Evolutionary conservation across 2,888 invertebrate genomes (phyloP).

Genomic region (Aromia moschata): DNA sequence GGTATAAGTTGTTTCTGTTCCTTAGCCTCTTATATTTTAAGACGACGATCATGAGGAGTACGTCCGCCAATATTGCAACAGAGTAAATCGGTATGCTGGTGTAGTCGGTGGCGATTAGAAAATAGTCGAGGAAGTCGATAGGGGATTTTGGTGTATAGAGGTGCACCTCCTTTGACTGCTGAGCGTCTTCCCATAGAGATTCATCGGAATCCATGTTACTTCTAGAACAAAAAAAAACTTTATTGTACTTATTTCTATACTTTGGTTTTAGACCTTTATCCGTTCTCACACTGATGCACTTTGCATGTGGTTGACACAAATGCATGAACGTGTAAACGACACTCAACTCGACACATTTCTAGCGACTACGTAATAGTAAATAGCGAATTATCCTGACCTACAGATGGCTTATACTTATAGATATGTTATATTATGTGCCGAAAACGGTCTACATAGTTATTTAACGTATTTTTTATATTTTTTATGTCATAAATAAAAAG

Average conservation of each 20-base stretch:
- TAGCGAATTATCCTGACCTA: background rate
- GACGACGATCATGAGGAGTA: slow-evolving; percentile 27
- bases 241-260: too few species aligned
- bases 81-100: slow-evolving; percentile 32
- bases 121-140: slow-evolving; percentile 28
- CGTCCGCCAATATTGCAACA: slow-evolving; percentile 24
- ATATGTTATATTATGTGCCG: background rate
- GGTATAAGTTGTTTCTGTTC: slow-evolving; percentile 32
- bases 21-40: slow-evolving; percentile 34
- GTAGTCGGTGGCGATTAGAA: slow-evolving; percentile 31
- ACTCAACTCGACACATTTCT: background rate
- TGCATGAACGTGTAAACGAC: background rate
- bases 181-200: slow-evolving; percentile 31
- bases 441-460: background rate
- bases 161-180: too few species aligned
- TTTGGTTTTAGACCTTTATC: too few species aligned
- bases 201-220: slow-evolving; percentile 14
- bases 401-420: background rate
- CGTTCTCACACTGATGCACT: too few species aligned
- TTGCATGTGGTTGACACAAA: background rate
- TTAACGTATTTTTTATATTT: too few species aligned
- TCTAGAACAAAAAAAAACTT: too few species aligned
- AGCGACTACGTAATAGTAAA: too few species aligned
- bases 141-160: slow-evolving; percentile 23
- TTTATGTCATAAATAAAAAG: background rate